Evolutionary conservation across 2,113 vertebrate species (phyloP).

Genomic region (Podilymbus podiceps): DNA sequence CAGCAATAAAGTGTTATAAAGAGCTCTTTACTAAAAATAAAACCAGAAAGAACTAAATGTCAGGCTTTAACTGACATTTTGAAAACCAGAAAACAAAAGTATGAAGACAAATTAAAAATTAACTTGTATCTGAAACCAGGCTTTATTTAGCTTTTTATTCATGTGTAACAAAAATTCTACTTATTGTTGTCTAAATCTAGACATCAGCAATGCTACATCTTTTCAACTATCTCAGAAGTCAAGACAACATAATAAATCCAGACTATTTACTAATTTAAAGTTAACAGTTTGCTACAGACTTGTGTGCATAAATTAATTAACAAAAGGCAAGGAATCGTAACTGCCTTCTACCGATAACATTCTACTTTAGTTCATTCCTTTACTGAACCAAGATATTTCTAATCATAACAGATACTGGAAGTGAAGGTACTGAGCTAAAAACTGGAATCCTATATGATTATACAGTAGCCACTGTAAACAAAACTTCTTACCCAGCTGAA

Average conservation of each 20-base stretch:
- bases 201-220: neutral
- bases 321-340: accelerated
- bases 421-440: neutral
- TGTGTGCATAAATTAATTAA: neutral
- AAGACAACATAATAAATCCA: neutral
- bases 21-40: neutral
- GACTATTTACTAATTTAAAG: neutral
- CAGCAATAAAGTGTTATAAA: neutral
- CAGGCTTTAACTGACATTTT: neutral
- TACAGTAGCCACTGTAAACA: accelerated
- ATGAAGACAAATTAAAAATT: slow-evolving; percentile 15
- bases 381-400: neutral
- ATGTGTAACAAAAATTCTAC: neutral
- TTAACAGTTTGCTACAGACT: neutral
- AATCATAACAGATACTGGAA: neutral
- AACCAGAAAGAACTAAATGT: neutral
- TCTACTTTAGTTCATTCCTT: neutral
- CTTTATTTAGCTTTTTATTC: neutral
- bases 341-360: neutral
- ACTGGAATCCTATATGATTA: neutral
- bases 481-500: neutral
- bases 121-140: neutral
- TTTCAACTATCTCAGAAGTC: neutral
- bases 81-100: neutral
- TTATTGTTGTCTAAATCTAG: neutral